Conservation (phyloP, 2,888 invertebrate species). For the Drosophila mettleri region DNA sequence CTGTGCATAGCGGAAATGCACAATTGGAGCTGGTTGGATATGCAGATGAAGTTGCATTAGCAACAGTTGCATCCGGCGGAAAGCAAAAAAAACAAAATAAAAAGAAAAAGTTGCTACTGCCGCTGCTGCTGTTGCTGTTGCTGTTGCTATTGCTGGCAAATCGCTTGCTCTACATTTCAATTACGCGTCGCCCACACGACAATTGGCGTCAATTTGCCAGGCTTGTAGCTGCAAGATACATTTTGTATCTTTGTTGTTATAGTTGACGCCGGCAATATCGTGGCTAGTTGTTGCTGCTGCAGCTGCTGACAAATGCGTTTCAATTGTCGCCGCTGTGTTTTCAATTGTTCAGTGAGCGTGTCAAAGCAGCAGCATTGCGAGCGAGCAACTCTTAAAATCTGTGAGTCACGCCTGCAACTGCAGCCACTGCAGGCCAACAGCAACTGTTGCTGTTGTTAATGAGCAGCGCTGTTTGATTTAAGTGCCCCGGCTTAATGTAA, state of each 20-base stretch:
- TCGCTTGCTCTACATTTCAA: constrained; percentile 73
- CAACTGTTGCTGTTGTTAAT: constrained; percentile 46
- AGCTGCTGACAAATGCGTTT: constrained; percentile 73
- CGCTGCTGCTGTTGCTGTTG: background rate
- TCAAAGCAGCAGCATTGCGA: constrained; percentile 47
- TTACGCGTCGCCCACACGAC: constrained; percentile 64
- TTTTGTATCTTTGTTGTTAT: constrained; percentile 32
- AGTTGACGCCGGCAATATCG: constrained; percentile 24
- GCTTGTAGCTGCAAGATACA: constrained; percentile 58
- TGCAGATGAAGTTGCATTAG: constrained; percentile 55
- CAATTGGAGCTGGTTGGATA: constrained; percentile 42
- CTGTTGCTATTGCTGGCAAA: constrained; percentile 22
- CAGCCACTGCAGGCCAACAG: constrained; percentile 8
- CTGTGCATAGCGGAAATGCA: constrained; percentile 40
- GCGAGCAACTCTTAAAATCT: constrained; percentile 41
- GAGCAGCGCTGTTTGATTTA: constrained; percentile 42
- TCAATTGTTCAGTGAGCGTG: constrained; percentile 59
- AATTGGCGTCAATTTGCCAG: constrained; percentile 70
- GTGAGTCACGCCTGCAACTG: constrained; percentile 37
- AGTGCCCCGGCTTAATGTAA: constrained; percentile 72
- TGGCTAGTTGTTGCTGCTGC: constrained; percentile 40
- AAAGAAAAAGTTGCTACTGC: background rate
- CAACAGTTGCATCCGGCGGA: constrained; percentile 55
- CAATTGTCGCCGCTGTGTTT: constrained; percentile 67
- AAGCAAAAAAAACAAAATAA: constrained; percentile 30